Evolutionary conservation across 2,113 vertebrate species (phyloP).

Genomic region (Etheostoma spectabile): DNA sequence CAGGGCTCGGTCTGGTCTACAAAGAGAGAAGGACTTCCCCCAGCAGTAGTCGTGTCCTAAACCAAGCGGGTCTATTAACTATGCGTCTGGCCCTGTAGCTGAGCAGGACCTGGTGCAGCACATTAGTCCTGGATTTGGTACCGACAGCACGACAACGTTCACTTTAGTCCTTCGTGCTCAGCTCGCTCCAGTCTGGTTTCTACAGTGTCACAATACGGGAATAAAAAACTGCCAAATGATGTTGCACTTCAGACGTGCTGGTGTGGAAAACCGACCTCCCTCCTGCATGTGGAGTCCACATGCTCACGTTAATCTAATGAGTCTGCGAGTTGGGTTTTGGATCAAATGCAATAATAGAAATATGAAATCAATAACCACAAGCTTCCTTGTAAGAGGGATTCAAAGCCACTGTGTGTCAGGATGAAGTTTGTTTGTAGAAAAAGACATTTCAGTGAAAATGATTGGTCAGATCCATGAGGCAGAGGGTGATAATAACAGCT

Average conservation of each 20-base stretch:
- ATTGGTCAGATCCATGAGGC: not conserved
- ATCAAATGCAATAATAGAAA: not conserved
- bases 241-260: not conserved
- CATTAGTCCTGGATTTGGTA: slow-evolving; percentile 41
- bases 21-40: slow-evolving; percentile 9
- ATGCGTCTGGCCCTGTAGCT: slow-evolving; percentile 7
- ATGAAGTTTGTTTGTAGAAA: not conserved
- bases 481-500: no score
- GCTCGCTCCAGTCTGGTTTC: not conserved
- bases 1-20: not conserved
- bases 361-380: not conserved
- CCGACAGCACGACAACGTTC: not conserved
- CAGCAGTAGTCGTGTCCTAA: not conserved
- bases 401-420: not conserved
- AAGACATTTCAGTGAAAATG: not conserved
- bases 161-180: slow-evolving; percentile 3
- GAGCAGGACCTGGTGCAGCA: not conserved
- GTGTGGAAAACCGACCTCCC: no score
- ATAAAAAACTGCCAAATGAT: slow-evolving; percentile 29
- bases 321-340: not conserved
- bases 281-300: not conserved
- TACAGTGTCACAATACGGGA: not conserved
- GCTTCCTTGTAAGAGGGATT: no score
- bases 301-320: rapidly evolving
- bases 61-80: not conserved